Conservation (phyloP, 2,888 invertebrate genomes). For the Diarsia brunnea region DNA sequence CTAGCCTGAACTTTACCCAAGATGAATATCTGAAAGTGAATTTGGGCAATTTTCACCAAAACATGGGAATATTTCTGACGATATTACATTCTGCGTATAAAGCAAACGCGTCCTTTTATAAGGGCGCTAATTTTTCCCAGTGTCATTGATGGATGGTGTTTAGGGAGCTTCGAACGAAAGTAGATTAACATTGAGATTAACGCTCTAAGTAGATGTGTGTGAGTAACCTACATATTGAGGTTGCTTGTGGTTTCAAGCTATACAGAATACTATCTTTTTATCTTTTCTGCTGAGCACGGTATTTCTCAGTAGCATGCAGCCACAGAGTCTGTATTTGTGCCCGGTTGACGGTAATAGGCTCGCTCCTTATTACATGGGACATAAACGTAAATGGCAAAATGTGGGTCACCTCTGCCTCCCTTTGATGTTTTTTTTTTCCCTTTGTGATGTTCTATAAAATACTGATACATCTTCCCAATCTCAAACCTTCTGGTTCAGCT, state of each 20-base stretch:
- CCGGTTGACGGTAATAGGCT: no score
- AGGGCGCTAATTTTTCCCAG: conserved; percentile 71
- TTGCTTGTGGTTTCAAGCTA: background rate
- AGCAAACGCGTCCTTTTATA: conserved; percentile 60
- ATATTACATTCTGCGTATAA: conserved; percentile 64
- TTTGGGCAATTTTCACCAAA: conserved; percentile 56
- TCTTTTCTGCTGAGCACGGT: no score
- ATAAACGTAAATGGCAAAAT: no score
- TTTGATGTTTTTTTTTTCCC: no score
- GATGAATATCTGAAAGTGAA: conserved; percentile 37
- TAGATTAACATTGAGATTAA: conserved; percentile 61
- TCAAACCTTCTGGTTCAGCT: background rate
- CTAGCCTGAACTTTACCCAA: conserved; percentile 29
- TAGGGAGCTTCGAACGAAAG: conserved; percentile 51
- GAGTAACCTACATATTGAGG: no score
- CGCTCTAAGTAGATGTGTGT: conserved; percentile 21
- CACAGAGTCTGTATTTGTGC: no score
- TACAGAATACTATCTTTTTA: background rate
- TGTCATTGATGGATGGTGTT: conserved; percentile 81
- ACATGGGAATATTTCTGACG: conserved; percentile 56
- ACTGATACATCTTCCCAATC: background rate
- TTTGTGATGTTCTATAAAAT: background rate
- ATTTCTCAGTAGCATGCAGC: no score
- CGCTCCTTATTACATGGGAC: no score
- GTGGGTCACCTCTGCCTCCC: no score